phyloP scores from a whole-genome alignment of 1,140 invertebrate genomes.

The Paraescarpia echinospica region DNA sequence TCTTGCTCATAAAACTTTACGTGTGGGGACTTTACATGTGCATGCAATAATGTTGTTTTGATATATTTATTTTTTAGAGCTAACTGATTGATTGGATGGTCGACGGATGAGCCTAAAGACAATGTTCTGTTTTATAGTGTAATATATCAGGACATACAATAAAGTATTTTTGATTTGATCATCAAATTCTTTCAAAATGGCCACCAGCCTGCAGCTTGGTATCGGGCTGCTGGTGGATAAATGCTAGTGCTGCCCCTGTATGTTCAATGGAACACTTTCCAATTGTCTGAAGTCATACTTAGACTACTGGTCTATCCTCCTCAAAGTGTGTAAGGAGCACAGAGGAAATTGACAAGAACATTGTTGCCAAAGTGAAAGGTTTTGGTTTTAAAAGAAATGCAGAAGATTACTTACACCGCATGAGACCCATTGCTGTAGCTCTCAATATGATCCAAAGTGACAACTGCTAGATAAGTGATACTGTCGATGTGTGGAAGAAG shows the following conservation, averaged over 20 bases:
- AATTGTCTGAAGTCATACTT: constrained; percentile 11
- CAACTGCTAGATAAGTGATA: constrained; percentile 5
- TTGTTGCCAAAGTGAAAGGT: background rate
- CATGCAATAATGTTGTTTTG: too few species aligned
- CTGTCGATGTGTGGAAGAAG: constrained; percentile 13
- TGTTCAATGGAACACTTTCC: background rate
- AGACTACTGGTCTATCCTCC: background rate
- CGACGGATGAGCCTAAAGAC: too few species aligned
- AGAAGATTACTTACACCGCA: too few species aligned
- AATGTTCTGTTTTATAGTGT: too few species aligned
- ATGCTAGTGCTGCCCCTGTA: background rate
- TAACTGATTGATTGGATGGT: too few species aligned
- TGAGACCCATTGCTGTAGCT: constrained; percentile 11
- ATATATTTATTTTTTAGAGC: too few species aligned
- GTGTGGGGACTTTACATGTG: too few species aligned
- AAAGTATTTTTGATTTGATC: too few species aligned
- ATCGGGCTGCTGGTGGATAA: background rate
- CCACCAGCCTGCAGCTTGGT: constrained; percentile 8
- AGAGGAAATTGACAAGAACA: background rate
- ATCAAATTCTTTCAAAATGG: constrained; percentile 5
- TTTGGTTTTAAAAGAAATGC: too few species aligned
- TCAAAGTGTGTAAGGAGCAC: too few species aligned
- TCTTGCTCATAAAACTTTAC: too few species aligned
- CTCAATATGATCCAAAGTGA: background rate
- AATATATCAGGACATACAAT: too few species aligned